These are phyloP conservation scores for Sminthurinus signatus DNA, from an alignment of 1,140 invertebrate species.

Conservation along the genomic window DNA sequence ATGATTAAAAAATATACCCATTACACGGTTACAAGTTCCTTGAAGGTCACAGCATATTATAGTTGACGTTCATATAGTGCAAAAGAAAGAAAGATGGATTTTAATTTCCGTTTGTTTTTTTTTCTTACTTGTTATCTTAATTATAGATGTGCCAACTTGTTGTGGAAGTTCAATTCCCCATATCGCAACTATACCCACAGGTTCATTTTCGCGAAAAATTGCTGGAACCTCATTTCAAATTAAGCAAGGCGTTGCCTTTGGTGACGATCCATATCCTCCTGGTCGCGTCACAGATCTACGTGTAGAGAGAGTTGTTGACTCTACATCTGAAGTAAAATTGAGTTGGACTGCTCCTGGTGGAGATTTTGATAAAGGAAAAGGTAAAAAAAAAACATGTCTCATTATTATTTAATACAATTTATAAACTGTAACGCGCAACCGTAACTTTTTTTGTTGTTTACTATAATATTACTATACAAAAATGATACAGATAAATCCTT, in stretches of 20 bases:
- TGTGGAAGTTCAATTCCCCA: conserved; percentile 43
- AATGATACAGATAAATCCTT: too few species aligned
- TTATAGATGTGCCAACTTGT: conserved; percentile 37
- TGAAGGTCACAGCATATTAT: too few species aligned
- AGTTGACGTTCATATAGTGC: too few species aligned
- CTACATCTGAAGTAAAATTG: conserved; percentile 42
- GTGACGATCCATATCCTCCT: conserved; percentile 42
- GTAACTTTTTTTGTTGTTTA: too few species aligned
- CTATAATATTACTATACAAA: too few species aligned
- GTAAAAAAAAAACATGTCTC: conserved; percentile 24
- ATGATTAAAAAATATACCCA: too few species aligned
- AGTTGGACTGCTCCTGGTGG: conserved; percentile 45
- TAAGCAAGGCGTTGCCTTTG: conserved; percentile 34
- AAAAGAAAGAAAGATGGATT: too few species aligned
- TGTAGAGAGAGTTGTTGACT: conserved; percentile 39
- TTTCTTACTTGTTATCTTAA: conserved; percentile 9
- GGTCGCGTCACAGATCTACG: conserved; percentile 41
- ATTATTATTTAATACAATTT: too few species aligned
- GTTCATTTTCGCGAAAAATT: conserved; percentile 39
- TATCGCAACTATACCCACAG: conserved; percentile 41
- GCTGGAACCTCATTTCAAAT: conserved; percentile 40
- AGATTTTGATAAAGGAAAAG: conserved; percentile 44
- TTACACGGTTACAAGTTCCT: too few species aligned
- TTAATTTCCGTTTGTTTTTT: conserved; percentile 1
- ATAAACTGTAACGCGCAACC: too few species aligned